Evolutionary conservation across 2,888 invertebrate genomes (phyloP).

Genomic region (Rhyacophila evoluta): DNA sequence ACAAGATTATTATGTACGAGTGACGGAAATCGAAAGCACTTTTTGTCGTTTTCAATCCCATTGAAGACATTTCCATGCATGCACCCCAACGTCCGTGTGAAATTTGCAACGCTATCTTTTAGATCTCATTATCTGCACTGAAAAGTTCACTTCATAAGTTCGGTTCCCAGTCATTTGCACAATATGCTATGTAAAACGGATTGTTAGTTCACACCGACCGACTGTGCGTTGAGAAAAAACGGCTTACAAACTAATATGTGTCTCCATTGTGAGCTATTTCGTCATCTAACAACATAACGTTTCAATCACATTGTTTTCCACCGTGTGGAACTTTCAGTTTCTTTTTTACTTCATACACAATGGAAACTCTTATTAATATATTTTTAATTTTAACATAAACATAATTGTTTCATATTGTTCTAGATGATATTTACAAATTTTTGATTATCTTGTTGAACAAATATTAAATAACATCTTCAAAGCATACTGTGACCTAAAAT

Average conservation of each 20-base stretch:
- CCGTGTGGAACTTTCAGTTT: slow-evolving; percentile 60
- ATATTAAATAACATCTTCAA: background rate
- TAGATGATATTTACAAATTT: background rate
- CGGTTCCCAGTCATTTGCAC: slow-evolving; percentile 50
- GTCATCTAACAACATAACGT: slow-evolving; percentile 32
- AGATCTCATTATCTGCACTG: slow-evolving; percentile 40
- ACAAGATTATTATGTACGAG: background rate
- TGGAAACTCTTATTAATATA: slow-evolving; percentile 54
- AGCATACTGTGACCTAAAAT: background rate
- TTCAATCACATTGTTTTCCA: slow-evolving; percentile 52
- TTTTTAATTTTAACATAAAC: slow-evolving; percentile 5
- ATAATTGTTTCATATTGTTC: background rate
- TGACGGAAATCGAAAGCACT: slow-evolving; percentile 42
- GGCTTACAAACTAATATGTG: slow-evolving; percentile 34
- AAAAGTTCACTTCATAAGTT: slow-evolving; percentile 40
- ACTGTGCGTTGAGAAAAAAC: slow-evolving; percentile 40
- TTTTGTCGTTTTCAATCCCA: slow-evolving; percentile 35
- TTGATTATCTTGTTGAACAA: background rate
- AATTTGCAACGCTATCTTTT: slow-evolving; percentile 38
- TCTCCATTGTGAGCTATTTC: slow-evolving; percentile 44
- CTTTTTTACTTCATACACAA: slow-evolving; percentile 54
- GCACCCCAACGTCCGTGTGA: slow-evolving; percentile 47
- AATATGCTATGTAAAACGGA: slow-evolving; percentile 23
- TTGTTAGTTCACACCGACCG: slow-evolving; percentile 9
- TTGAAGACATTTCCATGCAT: slow-evolving; percentile 36